Base-by-base conservation (phyloP, 2,113 vertebrate species). In the Lepus europaeus region DNA sequence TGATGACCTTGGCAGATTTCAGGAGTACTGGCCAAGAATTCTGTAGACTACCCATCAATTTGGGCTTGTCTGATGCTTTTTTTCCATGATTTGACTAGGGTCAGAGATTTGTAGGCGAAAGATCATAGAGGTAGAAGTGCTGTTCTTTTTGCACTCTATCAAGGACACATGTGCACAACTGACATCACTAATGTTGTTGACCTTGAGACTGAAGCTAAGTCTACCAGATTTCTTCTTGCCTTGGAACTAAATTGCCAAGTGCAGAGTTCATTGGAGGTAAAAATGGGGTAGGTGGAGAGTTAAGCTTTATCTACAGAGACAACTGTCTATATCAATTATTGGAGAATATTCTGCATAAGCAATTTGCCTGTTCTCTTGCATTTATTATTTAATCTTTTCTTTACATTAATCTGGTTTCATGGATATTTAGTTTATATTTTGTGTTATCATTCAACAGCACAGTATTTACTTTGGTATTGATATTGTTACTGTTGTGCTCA, bases 241-340 rank as follows among this genome's bases (percentile, higher is more conserved):
- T 68, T 87, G 72, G 36, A 39, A 87, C 59, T 7, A 51, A 61
- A 76, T 76, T 1, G 33, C 4, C 9, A 90, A 45, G 14, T 23
- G 0, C 39, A 53, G 39, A 9, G 11, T 23, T 27, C 29, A n/a
- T 53, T 83, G 31, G 31, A 29, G 51, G 10, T 31, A 16, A 23
- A 23, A 0, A 0, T 61, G 6, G 19, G 3, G 14, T 36, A 13
- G 3, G 14, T 36, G 39, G 1, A 17, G 13, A 53, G 51, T 76
- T 69, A 73, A 81, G 11, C 27, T 82, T 33, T 2, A 64, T 27
- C 31, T n/a, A 25, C 3, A 64, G 22, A 90, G 39, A 16, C 39
- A 45, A 82, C 1, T 25, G 8, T 31, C 5, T 59, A n/a, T 2
- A 39, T 63, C 23, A 74, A 64, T 36, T 66, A n/a, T 27, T 23